A percentile compares a stretch with the other conserved stretches of the same genome.
Conservation (phyloP, 2,888 invertebrate genomes). For the Ctenicera cuprea region DNA sequence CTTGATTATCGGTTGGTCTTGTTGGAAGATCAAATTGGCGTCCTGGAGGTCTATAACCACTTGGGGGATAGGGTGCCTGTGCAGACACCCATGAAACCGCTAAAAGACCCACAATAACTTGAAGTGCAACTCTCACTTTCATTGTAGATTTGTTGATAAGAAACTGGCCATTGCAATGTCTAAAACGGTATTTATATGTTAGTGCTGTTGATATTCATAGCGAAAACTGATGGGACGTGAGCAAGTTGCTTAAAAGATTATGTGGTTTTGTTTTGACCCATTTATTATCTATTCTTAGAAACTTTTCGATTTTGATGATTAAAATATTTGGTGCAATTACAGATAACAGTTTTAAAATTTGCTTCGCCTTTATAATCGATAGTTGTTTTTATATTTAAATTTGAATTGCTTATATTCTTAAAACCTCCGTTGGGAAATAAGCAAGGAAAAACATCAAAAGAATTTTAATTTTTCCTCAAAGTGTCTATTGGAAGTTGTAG, state of each 20-base stretch:
- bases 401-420: background rate
- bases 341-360: too few relatives aligned
- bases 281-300: background rate
- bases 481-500: background rate
- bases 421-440: background rate
- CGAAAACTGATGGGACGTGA: slow-evolving; percentile 12
- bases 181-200: slow-evolving; percentile 33
- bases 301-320: background rate
- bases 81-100: background rate
- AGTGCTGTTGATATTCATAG: slow-evolving; percentile 6
- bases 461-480: slow-evolving; percentile 13
- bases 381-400: too few relatives aligned
- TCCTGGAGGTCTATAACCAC: slow-evolving; percentile 50
- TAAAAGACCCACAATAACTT: background rate
- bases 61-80: slow-evolving; percentile 44
- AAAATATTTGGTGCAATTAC: background rate
- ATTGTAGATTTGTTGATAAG: slow-evolving; percentile 25
- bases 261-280: background rate
- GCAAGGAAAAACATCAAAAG: background rate
- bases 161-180: slow-evolving; percentile 15
- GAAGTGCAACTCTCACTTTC: slow-evolving; percentile 17
- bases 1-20: background rate
- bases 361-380: too few relatives aligned
- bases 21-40: slow-evolving; percentile 48
- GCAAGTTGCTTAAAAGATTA: slow-evolving; percentile 6